Base-by-base conservation (phyloP, 1,140 invertebrate species). In the Nomia melanderi region DNA sequence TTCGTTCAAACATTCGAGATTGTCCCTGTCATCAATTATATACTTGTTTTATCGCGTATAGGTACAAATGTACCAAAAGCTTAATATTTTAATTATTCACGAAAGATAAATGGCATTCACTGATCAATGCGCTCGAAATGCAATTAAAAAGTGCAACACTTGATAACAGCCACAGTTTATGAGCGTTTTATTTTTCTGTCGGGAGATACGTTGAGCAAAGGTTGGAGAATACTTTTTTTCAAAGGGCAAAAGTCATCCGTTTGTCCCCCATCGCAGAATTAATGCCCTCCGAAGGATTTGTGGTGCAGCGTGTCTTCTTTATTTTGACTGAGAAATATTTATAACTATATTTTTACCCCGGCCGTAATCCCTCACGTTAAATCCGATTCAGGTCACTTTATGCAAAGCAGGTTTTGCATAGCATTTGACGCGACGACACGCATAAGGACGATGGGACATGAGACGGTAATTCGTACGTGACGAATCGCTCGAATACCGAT, bases 401-500 rank as follows among this genome's bases (percentile, higher is more conserved):
- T 87, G 82, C 82, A 82, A 87, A 85, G 64, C 39, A 69, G 77
- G 77, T 66, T 84, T 87, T 86, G 85, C 79, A 81, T 82, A 80
- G 79, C 71, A 78, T 81, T 82, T 78, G 75, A 77, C 74, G 76
- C 33, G 59, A 62, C 59, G 59, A 62, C 33, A 62, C 17, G 59
- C 33, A 80, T 47, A 53, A 53, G 44, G 39, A 67, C 41, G 33
- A 44, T 33, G 29, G 78, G 77, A 74, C 20, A 66, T 63, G 77
- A 64, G 66, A 60, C 63, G 17, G 44, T 41, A 47, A 80, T 84
- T 86, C 79, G 82, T 79, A 83, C 77, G 59, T 29, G 27, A 57
- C 36, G 57, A 60, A 60, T 59, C 56, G 29, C 5, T 57, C 9
- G 27, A 57, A 31, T 27, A n/a, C 29, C 7, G 57, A 59, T 57